Evolutionary conservation across 2,797 vertebrate species (phyloP), one percentile per base, ranked within the genome.

Genomic region (Clarias fuscus): DNA sequence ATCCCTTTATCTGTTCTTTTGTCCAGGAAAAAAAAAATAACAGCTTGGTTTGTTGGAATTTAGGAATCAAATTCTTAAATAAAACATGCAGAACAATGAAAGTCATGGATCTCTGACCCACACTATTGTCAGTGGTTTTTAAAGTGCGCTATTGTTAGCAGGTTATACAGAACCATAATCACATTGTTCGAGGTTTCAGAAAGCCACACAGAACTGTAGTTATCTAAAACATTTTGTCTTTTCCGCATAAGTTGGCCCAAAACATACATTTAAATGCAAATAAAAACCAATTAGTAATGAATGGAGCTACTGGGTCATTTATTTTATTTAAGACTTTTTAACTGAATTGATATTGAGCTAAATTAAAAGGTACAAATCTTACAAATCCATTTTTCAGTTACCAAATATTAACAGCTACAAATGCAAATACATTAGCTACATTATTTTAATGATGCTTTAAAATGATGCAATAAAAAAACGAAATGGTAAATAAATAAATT

Each of bases 131-230:
- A 93, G 94, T 93, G 95, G 94, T 53, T 80, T 89, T 80, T 83
- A 18, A 56, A 85, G 68, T 37, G 76, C 30, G 72, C 87, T 88
- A 85, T 88, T 82, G 84, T 88, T 88, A 88, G 84, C 62, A 84
- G 79, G 92, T 95, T 95, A 92, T 92, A 91, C 89, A 94, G 93
- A 94, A 92, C 93, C 93, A 93, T 94, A 95, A 96, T 95, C 93
- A 95, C 89, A 93, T 76, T 86, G 88, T 90, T 88, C 88, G 86
- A 90, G 88, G 86, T 90, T 91, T 81, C 85, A 86, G 71, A 82
- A 92, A 75, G 89, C 73, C 93, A 91, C 92, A 92, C 92, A 91
- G 20, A 93, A 92, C 89, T 73, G 91, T 92, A 93, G 91, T 93
- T 91, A 92, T 90, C 91, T 91, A 90, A 93, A 92, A 90, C 86